phyloP scores from a whole-genome alignment of 2,888 invertebrate genomes.

The Onthophagus sagittarius region DNA sequence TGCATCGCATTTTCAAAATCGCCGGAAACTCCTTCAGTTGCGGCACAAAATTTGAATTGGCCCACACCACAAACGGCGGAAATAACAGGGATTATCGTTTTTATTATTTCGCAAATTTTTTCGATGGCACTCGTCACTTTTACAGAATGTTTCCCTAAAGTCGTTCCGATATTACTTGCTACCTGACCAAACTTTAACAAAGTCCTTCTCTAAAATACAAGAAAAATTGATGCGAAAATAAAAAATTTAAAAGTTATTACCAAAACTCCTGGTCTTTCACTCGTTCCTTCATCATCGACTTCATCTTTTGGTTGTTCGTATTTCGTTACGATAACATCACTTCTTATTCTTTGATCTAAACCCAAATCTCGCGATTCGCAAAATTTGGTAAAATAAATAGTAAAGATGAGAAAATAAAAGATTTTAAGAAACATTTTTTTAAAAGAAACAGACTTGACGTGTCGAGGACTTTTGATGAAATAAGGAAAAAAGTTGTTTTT shows the following conservation, averaged over 20 bases:
- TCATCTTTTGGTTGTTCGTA: constrained; percentile 27
- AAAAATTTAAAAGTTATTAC: constrained; percentile 10
- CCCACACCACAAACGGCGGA: constrained; percentile 47
- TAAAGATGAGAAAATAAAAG: neutral
- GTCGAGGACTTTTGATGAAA: too few species aligned
- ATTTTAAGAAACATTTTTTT: neutral
- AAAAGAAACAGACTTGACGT: neutral
- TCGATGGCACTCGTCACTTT: constrained; percentile 42
- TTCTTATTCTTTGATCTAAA: constrained; percentile 27
- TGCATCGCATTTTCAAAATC: constrained; percentile 36
- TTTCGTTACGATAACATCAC: constrained; percentile 42
- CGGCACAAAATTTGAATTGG: constrained; percentile 45
- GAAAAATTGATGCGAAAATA: neutral
- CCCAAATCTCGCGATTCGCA: constrained; percentile 18
- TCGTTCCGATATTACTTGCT: constrained; percentile 41
- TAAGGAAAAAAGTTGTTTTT: too few species aligned
- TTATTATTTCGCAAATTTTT: constrained; percentile 45
- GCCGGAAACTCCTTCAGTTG: constrained; percentile 39
- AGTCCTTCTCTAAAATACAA: constrained; percentile 35
- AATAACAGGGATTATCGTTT: constrained; percentile 44
- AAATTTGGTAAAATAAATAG: neutral
- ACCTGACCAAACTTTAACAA: constrained; percentile 42
- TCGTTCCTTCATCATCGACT: constrained; percentile 18
- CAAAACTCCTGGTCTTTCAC: constrained; percentile 18
- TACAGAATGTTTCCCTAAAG: constrained; percentile 41